phyloP scores from a whole-genome alignment of 2,113 vertebrate species.

The Melanerpes formicivorus region DNA sequence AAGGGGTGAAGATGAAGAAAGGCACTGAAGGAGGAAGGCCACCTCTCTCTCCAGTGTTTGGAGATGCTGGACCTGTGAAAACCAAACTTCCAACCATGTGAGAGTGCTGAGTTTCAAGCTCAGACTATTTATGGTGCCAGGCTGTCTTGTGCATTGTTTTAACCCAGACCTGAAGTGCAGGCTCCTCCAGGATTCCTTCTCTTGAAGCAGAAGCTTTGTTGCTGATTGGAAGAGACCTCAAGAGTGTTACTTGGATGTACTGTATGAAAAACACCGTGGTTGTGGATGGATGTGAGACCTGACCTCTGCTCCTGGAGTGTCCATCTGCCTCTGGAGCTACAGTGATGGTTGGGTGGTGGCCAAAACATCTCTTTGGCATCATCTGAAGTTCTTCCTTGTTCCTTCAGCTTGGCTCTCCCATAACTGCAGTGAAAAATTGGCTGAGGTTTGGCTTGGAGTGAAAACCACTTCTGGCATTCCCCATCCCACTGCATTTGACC shows the following conservation, averaged over 20 bases:
- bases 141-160: too few species aligned
- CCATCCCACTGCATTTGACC: not conserved
- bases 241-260: accelerated
- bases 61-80: not conserved
- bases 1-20: accelerated
- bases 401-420: accelerated
- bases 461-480: not conserved
- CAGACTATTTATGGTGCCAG: accelerated
- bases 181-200: accelerated
- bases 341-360: not conserved
- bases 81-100: accelerated
- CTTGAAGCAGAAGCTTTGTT: not conserved
- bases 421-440: accelerated
- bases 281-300: not conserved
- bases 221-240: accelerated
- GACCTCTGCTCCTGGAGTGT: not conserved
- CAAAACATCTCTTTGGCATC: accelerated
- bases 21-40: accelerated
- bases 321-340: too few species aligned
- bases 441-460: not conserved
- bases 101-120: accelerated
- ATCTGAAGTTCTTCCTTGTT: not conserved
- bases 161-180: too few species aligned
- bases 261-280: accelerated
- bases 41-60: accelerated